phyloP scores from a whole-genome alignment of 1,140 invertebrate genomes.

The Ericerus pela region DNA sequence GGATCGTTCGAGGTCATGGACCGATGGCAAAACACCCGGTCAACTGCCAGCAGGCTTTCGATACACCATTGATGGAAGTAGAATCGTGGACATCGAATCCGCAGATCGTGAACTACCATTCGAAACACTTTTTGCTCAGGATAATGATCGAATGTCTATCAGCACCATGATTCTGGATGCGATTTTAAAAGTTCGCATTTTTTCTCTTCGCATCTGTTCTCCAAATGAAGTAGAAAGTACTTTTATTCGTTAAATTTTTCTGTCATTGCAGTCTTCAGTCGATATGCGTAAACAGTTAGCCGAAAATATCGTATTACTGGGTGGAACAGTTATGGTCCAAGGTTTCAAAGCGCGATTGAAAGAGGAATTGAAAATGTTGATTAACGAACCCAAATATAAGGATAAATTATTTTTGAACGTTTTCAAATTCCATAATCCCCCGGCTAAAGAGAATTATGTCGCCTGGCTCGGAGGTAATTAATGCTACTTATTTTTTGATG shows the following conservation, averaged over 20 bases:
- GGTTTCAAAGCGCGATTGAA: conserved; percentile 62
- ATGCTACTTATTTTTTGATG: too few species aligned
- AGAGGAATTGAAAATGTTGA: conserved; percentile 50
- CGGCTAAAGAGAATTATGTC: conserved; percentile 68
- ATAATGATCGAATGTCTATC: conserved; percentile 67
- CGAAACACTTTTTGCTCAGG: conserved; percentile 71
- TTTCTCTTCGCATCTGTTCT: neutral
- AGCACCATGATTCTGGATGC: conserved; percentile 71
- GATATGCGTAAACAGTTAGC: conserved; percentile 56
- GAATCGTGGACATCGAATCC: conserved; percentile 48
- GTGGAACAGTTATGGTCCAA: conserved; percentile 64
- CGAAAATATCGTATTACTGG: conserved; percentile 68
- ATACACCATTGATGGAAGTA: conserved; percentile 52
- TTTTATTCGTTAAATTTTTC: neutral
- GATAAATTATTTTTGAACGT: conserved; percentile 44
- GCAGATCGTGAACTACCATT: conserved; percentile 55
- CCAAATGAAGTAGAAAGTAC: neutral
- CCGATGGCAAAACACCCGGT: conserved; percentile 28
- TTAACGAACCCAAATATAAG: conserved; percentile 46
- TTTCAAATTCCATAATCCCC: conserved; percentile 64
- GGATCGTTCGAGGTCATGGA: conserved; percentile 46
- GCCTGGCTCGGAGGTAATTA: conserved; percentile 62
- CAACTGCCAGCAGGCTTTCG: conserved; percentile 41
- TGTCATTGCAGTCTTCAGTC: conserved; percentile 47
- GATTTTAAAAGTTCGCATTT: conserved; percentile 46